Evolutionary conservation across 2,888 invertebrate species (phyloP).

Genomic region (Imbricaverruca yamaguchii): DNA sequence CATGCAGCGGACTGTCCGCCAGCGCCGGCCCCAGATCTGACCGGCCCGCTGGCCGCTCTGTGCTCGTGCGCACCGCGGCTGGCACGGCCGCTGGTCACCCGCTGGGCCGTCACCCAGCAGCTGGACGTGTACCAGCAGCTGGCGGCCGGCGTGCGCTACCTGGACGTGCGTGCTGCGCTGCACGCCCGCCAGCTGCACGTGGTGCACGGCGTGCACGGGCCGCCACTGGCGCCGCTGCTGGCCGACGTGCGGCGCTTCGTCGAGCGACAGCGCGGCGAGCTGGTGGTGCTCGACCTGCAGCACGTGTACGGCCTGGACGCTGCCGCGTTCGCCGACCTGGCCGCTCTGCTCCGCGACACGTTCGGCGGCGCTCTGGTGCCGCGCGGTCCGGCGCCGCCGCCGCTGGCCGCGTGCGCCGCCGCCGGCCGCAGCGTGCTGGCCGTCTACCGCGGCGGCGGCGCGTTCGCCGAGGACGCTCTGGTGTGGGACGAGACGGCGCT

Average conservation of each 20-base stretch:
- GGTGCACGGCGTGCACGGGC: slow-evolving; percentile 17
- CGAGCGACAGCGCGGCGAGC: background rate
- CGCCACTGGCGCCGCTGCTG: slow-evolving; percentile 12
- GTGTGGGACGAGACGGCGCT: background rate
- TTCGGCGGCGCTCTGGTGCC: slow-evolving; percentile 3
- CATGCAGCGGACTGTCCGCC: background rate
- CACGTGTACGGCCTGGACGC: slow-evolving; percentile 8
- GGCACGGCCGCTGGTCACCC: background rate
- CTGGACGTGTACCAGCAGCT: background rate
- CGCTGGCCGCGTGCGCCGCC: background rate
- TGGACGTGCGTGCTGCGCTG: slow-evolving; percentile 4
- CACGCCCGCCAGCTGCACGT: background rate
- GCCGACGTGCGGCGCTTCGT: background rate
- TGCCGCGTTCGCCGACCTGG: background rate
- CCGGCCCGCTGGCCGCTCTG: background rate
- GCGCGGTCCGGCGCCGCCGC: background rate
- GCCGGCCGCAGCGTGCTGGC: slow-evolving; percentile 3
- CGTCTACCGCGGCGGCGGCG: background rate
- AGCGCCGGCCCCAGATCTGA: background rate
- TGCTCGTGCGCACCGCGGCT: background rate
- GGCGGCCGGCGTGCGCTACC: slow-evolving; percentile 8
- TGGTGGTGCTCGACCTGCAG: background rate
- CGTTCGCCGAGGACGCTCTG: background rate
- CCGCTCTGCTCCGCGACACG: background rate
- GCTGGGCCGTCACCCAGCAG: slow-evolving; percentile 18